Evolutionary conservation across 35 echinoderm and acorn worm species (phyloP), one percentile per base, ranked within the genome.

Genomic region (Patiria miniata): DNA sequence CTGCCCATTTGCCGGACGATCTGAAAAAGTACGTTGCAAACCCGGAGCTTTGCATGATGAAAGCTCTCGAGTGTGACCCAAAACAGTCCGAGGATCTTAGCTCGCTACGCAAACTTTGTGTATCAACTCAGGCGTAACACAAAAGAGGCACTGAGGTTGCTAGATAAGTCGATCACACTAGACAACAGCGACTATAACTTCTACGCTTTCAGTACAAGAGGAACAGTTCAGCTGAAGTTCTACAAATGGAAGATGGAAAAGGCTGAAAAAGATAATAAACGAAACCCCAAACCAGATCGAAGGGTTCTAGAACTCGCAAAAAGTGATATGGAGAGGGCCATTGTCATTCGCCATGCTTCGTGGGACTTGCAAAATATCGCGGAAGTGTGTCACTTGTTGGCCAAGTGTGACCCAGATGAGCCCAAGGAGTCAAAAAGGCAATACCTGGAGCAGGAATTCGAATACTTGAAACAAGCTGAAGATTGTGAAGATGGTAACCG

Each of bases 41-140:
- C 8, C 65, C 65, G 29, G 65, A 73, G 65, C 19, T 26, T 2
- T 73, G 65, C 34, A 73, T 73, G 65, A 73, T 14, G 29, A 73
- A 73, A 30, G 65, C 65, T 32, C 26, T 23, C 26, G 29, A 73
- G 21, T 26, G 14, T 32, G 34, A 10, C 34, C 65, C 65, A n/a
- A n/a, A n/a, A n/a, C n/a, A n/a, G n/a, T n/a, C n/a, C n/a, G n/a
- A n/a, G 76, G 29, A 7, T 39, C 19, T 30, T 78, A 18, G 38
- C 78, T 39, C 78, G 78, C 39, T 51, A 42, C 22, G 78, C 78
- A 39, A 73, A 73, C 65, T 73, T 73, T 73, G 65, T 73, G 26
- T 73, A 73, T 36, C 29, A 18, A 0, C 65, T 73, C 14, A 22
- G 15, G 8, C 26, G 65, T 14, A 10, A 73, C 65, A 32, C 26